These are phyloP conservation scores for Oxycera nigricornis DNA, from an alignment of 2,888 invertebrate species.

Conservation along the genomic window DNA sequence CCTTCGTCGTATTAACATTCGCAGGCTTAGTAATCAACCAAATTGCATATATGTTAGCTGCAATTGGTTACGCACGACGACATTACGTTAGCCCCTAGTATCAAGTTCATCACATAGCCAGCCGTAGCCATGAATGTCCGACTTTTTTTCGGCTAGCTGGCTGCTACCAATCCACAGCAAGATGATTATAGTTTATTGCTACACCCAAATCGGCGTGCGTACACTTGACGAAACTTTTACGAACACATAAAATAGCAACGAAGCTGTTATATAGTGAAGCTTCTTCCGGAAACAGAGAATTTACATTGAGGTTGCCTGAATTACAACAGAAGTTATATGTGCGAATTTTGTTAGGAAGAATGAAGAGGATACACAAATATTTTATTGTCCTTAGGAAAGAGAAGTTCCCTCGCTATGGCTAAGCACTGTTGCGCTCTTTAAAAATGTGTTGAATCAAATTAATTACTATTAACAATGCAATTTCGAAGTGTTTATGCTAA, in stretches of 20 bases:
- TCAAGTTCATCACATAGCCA: constrained; percentile 33
- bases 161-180: neutral
- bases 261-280: neutral
- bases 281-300: too few species aligned
- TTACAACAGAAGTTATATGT: too few species aligned
- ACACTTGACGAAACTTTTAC: neutral
- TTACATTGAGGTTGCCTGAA: too few species aligned
- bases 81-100: constrained; percentile 17
- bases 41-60: neutral
- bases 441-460: too few species aligned
- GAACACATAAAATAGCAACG: neutral
- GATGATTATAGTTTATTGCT: neutral
- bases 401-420: too few species aligned
- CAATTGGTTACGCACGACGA: constrained; percentile 25
- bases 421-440: too few species aligned
- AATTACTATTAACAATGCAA: too few species aligned
- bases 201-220: neutral
- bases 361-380: too few species aligned
- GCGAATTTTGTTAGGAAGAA: too few species aligned
- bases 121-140: constrained; percentile 16
- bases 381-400: too few species aligned
- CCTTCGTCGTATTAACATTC: too few species aligned
- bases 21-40: neutral
- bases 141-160: constrained; percentile 29
- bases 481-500: too few species aligned